A percentile compares a stretch with the other conserved stretches of the same genome.
phyloP scores from a whole-genome alignment of 1,140 invertebrate species.

The Rhizoglyphus robini region DNA sequence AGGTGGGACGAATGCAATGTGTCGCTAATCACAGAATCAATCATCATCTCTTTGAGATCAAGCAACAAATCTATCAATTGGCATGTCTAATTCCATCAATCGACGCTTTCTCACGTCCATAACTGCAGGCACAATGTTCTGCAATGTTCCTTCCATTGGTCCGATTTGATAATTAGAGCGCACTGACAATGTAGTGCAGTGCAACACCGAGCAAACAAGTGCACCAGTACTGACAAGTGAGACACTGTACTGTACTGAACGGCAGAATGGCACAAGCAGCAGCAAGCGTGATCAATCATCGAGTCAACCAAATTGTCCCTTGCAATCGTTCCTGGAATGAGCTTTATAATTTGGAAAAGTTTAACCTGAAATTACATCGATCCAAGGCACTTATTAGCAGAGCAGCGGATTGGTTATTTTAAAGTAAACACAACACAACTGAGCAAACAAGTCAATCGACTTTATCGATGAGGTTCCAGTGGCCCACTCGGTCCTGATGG shows the following conservation, averaged over 20 bases:
- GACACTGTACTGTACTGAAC: not conserved
- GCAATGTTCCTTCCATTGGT: not conserved
- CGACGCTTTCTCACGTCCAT: not conserved
- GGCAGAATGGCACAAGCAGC: not conserved
- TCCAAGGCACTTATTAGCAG: not conserved
- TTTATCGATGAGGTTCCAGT: no score
- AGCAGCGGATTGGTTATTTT: not conserved
- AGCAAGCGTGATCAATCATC: not conserved
- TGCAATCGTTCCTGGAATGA: not conserved
- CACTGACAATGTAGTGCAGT: not conserved
- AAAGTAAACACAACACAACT: not conserved
- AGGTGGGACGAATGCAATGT: not conserved
- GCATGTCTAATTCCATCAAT: not conserved
- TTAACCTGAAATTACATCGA: not conserved
- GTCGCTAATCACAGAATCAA: not conserved
- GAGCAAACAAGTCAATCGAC: no score
- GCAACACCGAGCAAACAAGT: no score
- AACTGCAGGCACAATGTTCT: no score
- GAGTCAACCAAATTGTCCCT: not conserved
- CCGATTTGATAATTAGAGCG: not conserved
- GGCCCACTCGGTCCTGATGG: no score
- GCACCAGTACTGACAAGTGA: no score
- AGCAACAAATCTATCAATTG: constrained; percentile 11
- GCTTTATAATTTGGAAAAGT: not conserved
- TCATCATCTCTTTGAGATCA: not conserved